Base-by-base conservation (phyloP, 2,113 vertebrate species). In the Takifugu bimaculatus region DNA sequence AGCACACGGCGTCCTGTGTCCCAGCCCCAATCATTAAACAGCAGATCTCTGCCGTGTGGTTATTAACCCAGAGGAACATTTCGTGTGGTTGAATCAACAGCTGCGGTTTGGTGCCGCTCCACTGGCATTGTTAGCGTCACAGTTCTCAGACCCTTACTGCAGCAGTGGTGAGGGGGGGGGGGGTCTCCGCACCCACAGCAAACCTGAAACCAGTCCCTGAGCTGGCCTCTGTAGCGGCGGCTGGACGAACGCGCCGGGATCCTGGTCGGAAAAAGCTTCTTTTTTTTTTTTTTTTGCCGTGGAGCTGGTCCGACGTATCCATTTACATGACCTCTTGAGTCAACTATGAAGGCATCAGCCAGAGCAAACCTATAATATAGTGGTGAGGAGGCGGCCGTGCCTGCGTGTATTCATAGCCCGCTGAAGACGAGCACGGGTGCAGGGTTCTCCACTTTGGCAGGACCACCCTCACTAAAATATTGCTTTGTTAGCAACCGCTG, bases 381-480 rank as follows among this genome's bases (percentile, higher is more conserved):
- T 70, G 84, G 85, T 81, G 26, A 57, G 74, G 73, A 60, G 35
- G 51, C 63, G 79, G 70, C 78, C 45, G 55, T 63, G 80, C 71
- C 65, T 66, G 26, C 60, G 73, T 76, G 75, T 89, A 88, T 88
- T 88, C 81, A 85, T 84, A 85, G 85, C 67, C 69, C 76, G 47
- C 68, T 66, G 67, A 74, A 86, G 71, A 73, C 13, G 64, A 76
- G 58, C 60, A 67, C 47, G 66, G 78, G 79, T 71, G 71, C 62
- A 79, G 65, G 82, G 80, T 58, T 74, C 72, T 79, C 78, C 59
- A 60, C 60, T 65, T 66, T 54, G 54, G 50, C 55, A 44, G 72
- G 84, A 85, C 87, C 85, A 85, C 86, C 87, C 75, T 87, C 78
- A 75, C 79, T 72, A 67, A 73, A 66, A 58, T 45, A 13, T 44